Conservation (phyloP, 2,797 vertebrate genomes). For the Astyanax mexicanus region DNA sequence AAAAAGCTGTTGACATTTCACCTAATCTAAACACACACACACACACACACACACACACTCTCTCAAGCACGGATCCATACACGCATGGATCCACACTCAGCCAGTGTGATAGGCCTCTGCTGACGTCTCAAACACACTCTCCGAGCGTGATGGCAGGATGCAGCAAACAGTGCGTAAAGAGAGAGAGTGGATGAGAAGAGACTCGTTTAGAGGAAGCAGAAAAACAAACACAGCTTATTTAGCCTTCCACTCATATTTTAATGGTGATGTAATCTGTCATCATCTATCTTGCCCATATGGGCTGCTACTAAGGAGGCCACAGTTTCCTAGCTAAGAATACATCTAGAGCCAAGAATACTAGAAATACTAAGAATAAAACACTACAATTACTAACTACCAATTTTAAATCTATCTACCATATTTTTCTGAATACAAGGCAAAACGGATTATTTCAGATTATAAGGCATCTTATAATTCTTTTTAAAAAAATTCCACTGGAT, state of each 20-base stretch:
- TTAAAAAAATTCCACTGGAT: no score
- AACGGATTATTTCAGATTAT: no score
- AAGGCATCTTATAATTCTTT: no score
- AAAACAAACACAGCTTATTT: slow-evolving; percentile 8
- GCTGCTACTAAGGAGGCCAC: not conserved
- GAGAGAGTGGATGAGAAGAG: not conserved
- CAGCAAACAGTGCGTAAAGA: slow-evolving; percentile 3
- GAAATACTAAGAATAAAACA: no score
- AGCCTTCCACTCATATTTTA: not conserved
- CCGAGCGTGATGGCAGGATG: not conserved
- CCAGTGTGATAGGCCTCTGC: slow-evolving; percentile 33
- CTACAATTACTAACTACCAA: no score
- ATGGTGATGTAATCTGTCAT: not conserved
- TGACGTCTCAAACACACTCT: slow-evolving; percentile 42
- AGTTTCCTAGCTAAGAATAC: not conserved
- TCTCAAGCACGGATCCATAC: not conserved
- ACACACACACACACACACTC: slow-evolving; percentile 1
- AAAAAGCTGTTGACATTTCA: slow-evolving; percentile 52
- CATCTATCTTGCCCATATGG: not conserved
- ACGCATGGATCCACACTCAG: slow-evolving; percentile 9
- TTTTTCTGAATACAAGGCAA: no score
- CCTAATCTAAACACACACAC: slow-evolving; percentile 27
- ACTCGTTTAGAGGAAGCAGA: not conserved
- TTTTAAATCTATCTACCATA: no score
- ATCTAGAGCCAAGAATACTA: not conserved